Conservation (phyloP, 2,797 vertebrate genomes). For the Carduelis carduelis region DNA sequence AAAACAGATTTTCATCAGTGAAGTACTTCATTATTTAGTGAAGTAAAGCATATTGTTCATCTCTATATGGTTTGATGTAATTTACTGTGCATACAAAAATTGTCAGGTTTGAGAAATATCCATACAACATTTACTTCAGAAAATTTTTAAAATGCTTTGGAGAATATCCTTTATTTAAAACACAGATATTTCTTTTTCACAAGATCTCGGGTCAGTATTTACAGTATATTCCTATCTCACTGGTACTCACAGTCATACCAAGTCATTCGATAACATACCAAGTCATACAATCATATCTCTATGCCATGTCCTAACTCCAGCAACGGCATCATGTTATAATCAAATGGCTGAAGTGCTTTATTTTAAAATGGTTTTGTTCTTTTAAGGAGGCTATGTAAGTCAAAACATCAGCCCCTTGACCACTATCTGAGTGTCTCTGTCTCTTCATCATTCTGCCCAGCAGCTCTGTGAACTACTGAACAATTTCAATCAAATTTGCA, state of each 20-base stretch:
- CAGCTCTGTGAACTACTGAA: neutral
- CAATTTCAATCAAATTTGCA: neutral
- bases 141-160: neutral
- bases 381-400: neutral
- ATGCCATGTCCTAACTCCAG: neutral
- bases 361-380: neutral
- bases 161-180: neutral
- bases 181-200: neutral
- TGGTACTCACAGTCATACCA: neutral
- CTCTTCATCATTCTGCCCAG: neutral
- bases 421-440: neutral
- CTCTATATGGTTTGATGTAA: neutral
- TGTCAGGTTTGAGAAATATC: neutral
- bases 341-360: neutral
- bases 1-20: neutral
- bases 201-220: neutral
- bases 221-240: neutral
- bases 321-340: neutral
- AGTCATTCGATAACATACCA: neutral
- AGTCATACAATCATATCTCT: neutral
- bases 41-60: neutral
- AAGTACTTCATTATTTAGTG: neutral
- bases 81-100: neutral
- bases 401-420: neutral
- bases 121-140: neutral